These are phyloP conservation scores for Saccopteryx bilineata DNA, from an alignment of 2,113 vertebrate genomes.

Conservation along the genomic window DNA sequence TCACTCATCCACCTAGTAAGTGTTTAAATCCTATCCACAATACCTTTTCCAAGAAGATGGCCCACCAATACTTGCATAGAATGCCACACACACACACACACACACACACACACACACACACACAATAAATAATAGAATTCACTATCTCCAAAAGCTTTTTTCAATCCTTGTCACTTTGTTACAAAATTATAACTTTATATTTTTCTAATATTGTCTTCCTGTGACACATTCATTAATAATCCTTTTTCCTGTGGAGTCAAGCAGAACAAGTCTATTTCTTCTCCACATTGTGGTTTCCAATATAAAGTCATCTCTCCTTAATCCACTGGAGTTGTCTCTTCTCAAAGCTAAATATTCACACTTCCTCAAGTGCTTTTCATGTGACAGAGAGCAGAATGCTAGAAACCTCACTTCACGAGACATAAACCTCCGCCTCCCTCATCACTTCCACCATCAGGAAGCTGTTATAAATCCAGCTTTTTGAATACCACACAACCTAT, in stretches of 20 bases:
- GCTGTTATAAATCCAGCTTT: background rate
- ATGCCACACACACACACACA: too few relatives aligned
- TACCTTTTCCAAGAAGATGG: background rate
- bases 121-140: background rate
- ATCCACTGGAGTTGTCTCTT: background rate
- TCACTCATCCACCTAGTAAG: background rate
- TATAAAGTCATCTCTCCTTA: conserved; percentile 33
- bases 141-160: conserved; percentile 21
- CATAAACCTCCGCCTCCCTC: background rate
- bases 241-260: conserved; percentile 21
- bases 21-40: conserved; percentile 17
- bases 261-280: background rate
- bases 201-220: conserved; percentile 56
- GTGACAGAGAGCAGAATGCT: conserved; percentile 5
- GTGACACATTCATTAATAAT: conserved; percentile 46
- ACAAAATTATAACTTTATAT: conserved; percentile 50
- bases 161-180: background rate
- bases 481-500: background rate
- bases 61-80: background rate
- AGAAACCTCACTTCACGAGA: background rate
- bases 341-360: conserved; percentile 51
- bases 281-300: background rate
- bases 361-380: conserved; percentile 36
- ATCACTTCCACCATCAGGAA: conserved; percentile 1
- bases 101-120: too few relatives aligned